Conservation (phyloP, 2,113 vertebrate genomes). For the Astur gentilis region DNA sequence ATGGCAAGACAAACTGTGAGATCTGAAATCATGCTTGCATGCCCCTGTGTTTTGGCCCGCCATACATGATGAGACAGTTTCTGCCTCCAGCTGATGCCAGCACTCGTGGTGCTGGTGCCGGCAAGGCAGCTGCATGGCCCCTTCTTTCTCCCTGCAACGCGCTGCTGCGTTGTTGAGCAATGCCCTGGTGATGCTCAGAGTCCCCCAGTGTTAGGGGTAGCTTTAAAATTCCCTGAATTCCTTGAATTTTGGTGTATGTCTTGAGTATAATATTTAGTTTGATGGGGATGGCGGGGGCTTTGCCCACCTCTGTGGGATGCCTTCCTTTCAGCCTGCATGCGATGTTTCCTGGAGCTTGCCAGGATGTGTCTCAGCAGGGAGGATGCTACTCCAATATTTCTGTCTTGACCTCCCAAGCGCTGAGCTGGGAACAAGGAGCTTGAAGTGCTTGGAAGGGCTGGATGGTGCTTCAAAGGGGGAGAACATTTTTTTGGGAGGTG, state of each 20-base stretch:
- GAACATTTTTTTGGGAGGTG: neutral
- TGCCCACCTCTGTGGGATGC: neutral
- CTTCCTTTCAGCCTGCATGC: neutral
- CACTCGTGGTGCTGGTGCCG: neutral
- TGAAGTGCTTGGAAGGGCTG: neutral
- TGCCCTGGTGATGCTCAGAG: neutral
- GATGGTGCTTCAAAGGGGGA: neutral
- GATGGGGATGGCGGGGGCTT: neutral
- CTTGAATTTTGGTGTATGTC: neutral
- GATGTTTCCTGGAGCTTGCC: neutral
- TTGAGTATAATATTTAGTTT: neutral
- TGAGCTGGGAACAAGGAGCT: constrained; percentile 24
- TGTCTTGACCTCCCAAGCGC: neutral
- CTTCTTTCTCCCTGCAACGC: neutral
- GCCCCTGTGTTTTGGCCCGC: neutral
- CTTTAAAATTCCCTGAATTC: neutral
- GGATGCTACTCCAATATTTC: neutral
- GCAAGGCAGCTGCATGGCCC: fast-evolving
- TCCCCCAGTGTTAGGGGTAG: neutral
- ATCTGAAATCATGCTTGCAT: neutral
- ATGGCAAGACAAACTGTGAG: neutral
- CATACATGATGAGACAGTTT: neutral
- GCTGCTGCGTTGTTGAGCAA: neutral
- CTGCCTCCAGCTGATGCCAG: neutral
- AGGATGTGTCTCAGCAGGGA: constrained; percentile 9